These are phyloP conservation scores for Dromaius novaehollandiae DNA, from an alignment of 2,113 vertebrate species.

Conservation along the genomic window DNA sequence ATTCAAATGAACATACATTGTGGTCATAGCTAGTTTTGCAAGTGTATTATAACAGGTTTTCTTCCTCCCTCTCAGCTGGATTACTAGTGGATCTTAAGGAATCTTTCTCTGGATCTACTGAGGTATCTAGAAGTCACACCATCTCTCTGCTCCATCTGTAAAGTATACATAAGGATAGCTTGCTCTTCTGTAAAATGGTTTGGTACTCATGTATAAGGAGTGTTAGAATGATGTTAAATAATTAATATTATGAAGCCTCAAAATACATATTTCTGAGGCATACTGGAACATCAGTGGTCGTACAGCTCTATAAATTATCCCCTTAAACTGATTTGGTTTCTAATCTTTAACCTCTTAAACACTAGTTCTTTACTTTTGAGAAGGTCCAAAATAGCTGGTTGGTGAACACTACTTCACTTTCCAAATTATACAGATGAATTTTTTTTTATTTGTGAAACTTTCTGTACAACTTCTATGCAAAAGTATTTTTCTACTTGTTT, in stretches of 20 bases:
- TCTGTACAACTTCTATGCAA: not conserved
- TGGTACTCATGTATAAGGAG: not conserved
- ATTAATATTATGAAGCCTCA: not conserved
- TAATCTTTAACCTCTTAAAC: not conserved
- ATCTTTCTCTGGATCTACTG: not conserved
- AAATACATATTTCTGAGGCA: not conserved
- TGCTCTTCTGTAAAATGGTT: not conserved
- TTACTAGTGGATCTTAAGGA: not conserved
- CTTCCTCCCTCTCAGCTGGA: not conserved
- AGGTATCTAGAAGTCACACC: not conserved
- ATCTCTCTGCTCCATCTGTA: not conserved
- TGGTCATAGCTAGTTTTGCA: not conserved
- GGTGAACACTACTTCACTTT: not conserved
- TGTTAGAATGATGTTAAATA: not conserved
- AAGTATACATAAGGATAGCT: not conserved
- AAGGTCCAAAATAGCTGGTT: not conserved
- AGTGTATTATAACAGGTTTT: not conserved
- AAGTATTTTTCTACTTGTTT: too few relatives aligned
- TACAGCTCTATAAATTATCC: not conserved
- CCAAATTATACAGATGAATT: not conserved
- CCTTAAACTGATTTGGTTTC: not conserved
- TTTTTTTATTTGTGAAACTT: not conserved
- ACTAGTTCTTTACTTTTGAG: not conserved
- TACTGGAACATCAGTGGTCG: not conserved
- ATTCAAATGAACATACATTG: not conserved